phyloP scores from a whole-genome alignment of 2,113 vertebrate species.

The Coregonus clupeaformis region DNA sequence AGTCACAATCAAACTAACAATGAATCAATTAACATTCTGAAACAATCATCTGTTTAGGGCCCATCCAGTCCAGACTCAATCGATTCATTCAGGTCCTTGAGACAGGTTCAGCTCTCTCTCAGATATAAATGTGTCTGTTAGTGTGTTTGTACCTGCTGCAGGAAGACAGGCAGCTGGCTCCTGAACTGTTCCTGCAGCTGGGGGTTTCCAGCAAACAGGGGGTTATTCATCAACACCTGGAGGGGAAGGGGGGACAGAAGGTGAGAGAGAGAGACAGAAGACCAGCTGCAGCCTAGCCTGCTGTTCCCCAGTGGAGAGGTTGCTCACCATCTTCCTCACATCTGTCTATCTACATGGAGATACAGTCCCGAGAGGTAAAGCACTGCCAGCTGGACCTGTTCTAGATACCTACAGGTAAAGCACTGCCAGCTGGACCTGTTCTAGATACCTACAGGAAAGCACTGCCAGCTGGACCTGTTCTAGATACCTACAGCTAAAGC shows the following conservation, averaged over 20 bases:
- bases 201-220: slow-evolving; percentile 94
- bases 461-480: too few relatives aligned
- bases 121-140: too few relatives aligned
- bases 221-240: slow-evolving; percentile 98
- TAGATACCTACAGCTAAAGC: too few relatives aligned
- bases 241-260: slow-evolving; percentile 11
- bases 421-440: too few relatives aligned
- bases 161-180: slow-evolving; percentile 91
- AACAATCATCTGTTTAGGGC: not conserved
- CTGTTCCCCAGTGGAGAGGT: too few relatives aligned
- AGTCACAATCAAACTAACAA: not conserved
- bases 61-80: not conserved
- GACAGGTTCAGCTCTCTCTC: not conserved
- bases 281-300: not conserved
- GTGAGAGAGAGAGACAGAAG: not conserved
- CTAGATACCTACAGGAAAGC: too few relatives aligned
- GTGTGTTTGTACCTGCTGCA: slow-evolving; percentile 86
- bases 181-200: slow-evolving; percentile 97
- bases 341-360: not conserved
- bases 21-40: not conserved
- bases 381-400: too few relatives aligned
- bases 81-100: not conserved
- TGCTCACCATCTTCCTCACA: not conserved
- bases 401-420: too few relatives aligned
- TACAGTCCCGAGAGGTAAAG: too few relatives aligned